A percentile compares a stretch with the other conserved stretches of the same genome.
These are phyloP conservation scores for Nebria ingens DNA, from an alignment of 1,140 invertebrate genomes.

Conservation along the genomic window DNA sequence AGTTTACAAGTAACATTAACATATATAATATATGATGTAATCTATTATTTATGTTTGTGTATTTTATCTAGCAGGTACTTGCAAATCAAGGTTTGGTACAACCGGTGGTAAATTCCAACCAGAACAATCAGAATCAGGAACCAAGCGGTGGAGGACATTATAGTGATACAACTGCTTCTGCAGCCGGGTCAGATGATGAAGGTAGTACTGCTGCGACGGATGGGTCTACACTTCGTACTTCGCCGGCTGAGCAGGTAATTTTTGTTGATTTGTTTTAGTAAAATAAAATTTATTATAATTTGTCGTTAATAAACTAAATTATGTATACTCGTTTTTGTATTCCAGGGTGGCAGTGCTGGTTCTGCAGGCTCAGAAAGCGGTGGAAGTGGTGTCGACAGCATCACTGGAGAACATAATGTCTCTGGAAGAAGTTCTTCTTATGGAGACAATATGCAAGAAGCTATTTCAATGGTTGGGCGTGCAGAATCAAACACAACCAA, in stretches of 20 bases:
- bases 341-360: constrained; percentile 54
- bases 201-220: constrained; percentile 88
- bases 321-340: no score
- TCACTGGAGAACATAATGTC: constrained; percentile 72
- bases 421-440: constrained; percentile 84
- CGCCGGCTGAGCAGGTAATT: constrained; percentile 67
- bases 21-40: neutral
- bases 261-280: neutral
- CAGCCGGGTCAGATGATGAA: constrained; percentile 85
- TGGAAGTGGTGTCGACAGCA: constrained; percentile 81
- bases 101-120: constrained; percentile 20
- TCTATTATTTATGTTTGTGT: neutral
- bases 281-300: neutral
- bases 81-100: constrained; percentile 24
- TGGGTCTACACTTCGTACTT: constrained; percentile 81
- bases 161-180: constrained; percentile 71
- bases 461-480: constrained; percentile 31
- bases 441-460: constrained; percentile 44
- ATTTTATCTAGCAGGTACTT: constrained; percentile 16
- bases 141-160: constrained; percentile 47
- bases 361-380: constrained; percentile 72
- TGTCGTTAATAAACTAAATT: no score
- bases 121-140: constrained; percentile 16
- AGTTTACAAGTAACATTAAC: constrained; percentile 12
- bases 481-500: constrained; percentile 45